Base-by-base conservation (phyloP, 2,888 invertebrate genomes). In the Rotaria sp. region DNA sequence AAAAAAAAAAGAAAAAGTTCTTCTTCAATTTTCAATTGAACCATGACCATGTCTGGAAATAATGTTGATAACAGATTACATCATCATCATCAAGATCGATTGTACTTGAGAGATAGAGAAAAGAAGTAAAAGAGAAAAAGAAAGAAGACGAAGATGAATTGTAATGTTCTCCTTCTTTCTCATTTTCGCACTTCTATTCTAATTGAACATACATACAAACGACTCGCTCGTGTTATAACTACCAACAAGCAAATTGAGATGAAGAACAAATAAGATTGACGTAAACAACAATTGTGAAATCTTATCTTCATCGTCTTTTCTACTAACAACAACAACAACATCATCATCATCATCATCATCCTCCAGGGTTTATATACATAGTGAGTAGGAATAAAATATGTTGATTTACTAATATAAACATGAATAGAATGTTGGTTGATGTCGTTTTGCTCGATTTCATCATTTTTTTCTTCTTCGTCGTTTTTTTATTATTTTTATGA, bases 41-140 rank as follows among this genome's bases (percentile, higher is more conserved):
- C 35, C 67, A 38, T 67, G 67, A 67, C 67, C 30, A 67, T 67
- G 35, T 67, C 67, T 67, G 67, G 35, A 67, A 67, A 67, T 67
- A 67, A 38, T 15, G 18, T 67, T 67, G 35, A 67, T 18, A 67
- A 52, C 26, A 35, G 67, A 35, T 67, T 67, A 35, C 67, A 35
- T 67, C 67, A 67, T n/a, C 67, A 67, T 67, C 67, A 67, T 67
- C 67, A 67, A 67, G 67, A 67, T 67, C 67, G 67, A 67, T 67
- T 21, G 67, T 67, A 67, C 18, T 67, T 67, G 67, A 67, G 21
- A 35, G 67, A 67, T 67, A 67, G 67, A 35, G 30, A 67, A 38
- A 38, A 35, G 67, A 13, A 67, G 67, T 38, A 67, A 7, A 26
- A 57, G 57, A n/a, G 10, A 2, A 55, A 24, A 26, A 55, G 8